Percentiles rank a stretch among this genome's conserved stretches.
Conservation (phyloP, 2,888 invertebrate species). For the Pomacea canaliculata region DNA sequence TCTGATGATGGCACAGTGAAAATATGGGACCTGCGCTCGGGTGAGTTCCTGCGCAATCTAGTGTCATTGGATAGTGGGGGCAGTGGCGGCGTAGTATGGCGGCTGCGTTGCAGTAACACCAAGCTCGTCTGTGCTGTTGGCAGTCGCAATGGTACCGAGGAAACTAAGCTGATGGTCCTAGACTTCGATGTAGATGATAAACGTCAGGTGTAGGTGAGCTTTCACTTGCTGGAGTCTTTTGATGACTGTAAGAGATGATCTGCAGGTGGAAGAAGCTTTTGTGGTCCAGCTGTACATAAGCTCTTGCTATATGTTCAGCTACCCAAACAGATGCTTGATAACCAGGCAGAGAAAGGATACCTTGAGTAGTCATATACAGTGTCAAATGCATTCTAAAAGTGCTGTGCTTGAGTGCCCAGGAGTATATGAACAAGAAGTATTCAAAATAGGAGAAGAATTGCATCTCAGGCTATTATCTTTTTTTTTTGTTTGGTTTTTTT, state of each 20-base stretch:
- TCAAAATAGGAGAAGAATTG: no score
- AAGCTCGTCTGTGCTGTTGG: conserved; percentile 99
- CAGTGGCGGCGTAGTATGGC: conserved; percentile 98
- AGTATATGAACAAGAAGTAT: no score
- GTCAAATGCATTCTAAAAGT: no score
- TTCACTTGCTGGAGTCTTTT: not conserved
- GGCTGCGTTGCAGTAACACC: conserved; percentile 93
- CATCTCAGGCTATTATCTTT: no score
- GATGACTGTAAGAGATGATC: not conserved
- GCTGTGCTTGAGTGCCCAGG: no score
- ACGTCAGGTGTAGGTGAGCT: conserved; percentile 20
- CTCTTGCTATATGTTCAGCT: no score
- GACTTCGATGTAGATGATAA: conserved; percentile 86
- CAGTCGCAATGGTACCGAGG: conserved; percentile 97
- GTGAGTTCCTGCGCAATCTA: conserved; percentile 94
- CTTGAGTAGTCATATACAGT: no score
- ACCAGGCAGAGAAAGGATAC: no score
- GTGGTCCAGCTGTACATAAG: not conserved
- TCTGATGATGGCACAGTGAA: conserved; percentile 99
- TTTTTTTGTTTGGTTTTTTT: no score
- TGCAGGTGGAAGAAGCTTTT: not conserved
- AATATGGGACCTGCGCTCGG: conserved; percentile 95
- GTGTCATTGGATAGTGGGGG: conserved; percentile 94
- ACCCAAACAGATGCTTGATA: no score
- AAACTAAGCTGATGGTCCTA: conserved; percentile 96